Base-by-base conservation (phyloP, 2,888 invertebrate species). In the Agrotis exclamationis region DNA sequence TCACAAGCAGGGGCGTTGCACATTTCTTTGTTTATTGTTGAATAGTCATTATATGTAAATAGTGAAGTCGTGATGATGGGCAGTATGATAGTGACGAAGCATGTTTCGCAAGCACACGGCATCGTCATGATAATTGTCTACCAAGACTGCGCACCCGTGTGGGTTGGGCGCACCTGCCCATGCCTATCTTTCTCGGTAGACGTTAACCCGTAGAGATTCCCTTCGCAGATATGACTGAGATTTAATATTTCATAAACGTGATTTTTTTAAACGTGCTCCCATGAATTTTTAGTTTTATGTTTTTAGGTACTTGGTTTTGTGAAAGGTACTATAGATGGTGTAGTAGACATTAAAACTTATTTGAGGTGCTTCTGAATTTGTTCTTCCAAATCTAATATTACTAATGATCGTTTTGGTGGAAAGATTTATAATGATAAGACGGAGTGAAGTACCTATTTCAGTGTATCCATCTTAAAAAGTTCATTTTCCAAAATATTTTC, bases 21-120 rank as follows among this genome's bases (percentile, higher is more conserved):
- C 89, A 92, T 93, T 94, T 91, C 87, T 92, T 94, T 92, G 94
- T 95, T 93, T 95, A 94, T 94, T 93, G 95, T 95, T 94, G 93
- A 92, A 93, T 92, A 95, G 93, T 95, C 95, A 96, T 96, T 96
- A 96, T 95, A 95, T 95, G 96, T 95, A 96, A 96, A 96, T 96
- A 91, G 95, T 90, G 86, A 85, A 92, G 94, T 96, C 96, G 96
- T 96, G 96, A 94, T 94, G 96, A 96, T 96, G 93, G 92, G 88
- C 88, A 87, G 90, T 87, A 90, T 85, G 96, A 96, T 96, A 95
- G 94, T 95, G 95, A 95, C 95, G 92, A 92, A 86, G 93, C 94
- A 93, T 93, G 96, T 95, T 96, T 95, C 91, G 96, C 95, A 94
- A 96, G 90, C 89, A 89, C 89, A 89, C 88, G 92, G 93, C 91